These are phyloP conservation scores for Callorhinus ursinus DNA, from an alignment of 2,113 vertebrate genomes.

Conservation along the genomic window DNA sequence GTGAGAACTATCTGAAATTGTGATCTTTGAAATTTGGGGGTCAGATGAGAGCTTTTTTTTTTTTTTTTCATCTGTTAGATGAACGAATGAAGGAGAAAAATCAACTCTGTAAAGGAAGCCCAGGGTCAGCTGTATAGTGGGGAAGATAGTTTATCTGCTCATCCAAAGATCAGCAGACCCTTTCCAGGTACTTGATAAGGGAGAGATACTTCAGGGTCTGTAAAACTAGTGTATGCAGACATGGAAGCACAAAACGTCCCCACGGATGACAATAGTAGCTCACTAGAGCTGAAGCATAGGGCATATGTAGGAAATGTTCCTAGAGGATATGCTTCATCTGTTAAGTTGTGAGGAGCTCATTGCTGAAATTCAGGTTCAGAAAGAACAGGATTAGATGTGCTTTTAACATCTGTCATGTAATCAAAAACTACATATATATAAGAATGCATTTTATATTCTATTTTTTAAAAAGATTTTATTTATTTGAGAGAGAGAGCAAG, in stretches of 20 bases:
- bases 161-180: background rate
- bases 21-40: background rate
- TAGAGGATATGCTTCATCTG: background rate
- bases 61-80: background rate
- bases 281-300: background rate
- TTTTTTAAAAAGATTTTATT: background rate
- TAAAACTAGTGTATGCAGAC: background rate
- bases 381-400: background rate
- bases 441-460: background rate
- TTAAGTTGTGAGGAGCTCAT: background rate
- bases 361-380: background rate
- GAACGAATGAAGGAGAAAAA: background rate
- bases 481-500: background rate
- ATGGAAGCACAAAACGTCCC: background rate
- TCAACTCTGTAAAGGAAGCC: background rate
- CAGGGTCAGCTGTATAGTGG: background rate
- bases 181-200: background rate
- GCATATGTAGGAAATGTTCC: background rate
- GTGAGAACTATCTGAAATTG: background rate
- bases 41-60: no score
- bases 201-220: background rate
- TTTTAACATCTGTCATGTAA: background rate
- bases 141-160: background rate
- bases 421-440: background rate
- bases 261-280: background rate